phyloP scores from a whole-genome alignment of 1,140 invertebrate species.

The Drosophila repleta region DNA sequence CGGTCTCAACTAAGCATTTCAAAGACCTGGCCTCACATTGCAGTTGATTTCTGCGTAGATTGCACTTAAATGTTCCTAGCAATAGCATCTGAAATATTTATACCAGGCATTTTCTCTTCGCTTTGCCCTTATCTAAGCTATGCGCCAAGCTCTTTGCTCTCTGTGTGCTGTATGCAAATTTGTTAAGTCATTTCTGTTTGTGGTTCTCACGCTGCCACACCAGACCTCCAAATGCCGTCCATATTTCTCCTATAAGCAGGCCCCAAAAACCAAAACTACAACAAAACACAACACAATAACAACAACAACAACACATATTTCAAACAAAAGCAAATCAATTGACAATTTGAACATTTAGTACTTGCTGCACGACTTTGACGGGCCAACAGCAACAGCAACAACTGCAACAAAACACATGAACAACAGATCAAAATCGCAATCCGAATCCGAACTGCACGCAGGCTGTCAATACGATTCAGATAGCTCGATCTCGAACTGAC shows the following conservation, averaged over 20 bases:
- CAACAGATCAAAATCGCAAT: slow-evolving; percentile 42
- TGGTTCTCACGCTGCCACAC: slow-evolving; percentile 76
- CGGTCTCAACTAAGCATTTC: slow-evolving; percentile 20
- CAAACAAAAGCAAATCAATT: slow-evolving; percentile 65
- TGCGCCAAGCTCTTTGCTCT: slow-evolving; percentile 43
- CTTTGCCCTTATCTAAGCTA: slow-evolving; percentile 76
- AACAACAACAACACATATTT: slow-evolving; percentile 14
- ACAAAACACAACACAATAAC: slow-evolving; percentile 1
- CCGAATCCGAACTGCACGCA: slow-evolving; percentile 34
- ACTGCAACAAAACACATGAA: slow-evolving; percentile 33
- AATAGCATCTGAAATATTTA: slow-evolving; percentile 75
- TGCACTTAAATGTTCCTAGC: slow-evolving; percentile 73
- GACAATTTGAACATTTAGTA: slow-evolving; percentile 74
- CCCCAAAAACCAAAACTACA: slow-evolving; percentile 6
- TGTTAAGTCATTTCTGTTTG: slow-evolving; percentile 81
- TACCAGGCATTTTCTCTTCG: slow-evolving; percentile 65
- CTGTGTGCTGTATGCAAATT: slow-evolving; percentile 65
- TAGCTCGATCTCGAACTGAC: slow-evolving; percentile 22
- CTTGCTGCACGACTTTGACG: slow-evolving; percentile 62
- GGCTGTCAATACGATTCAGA: slow-evolving; percentile 41
- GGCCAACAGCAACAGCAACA: slow-evolving; percentile 29
- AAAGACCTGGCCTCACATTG: slow-evolving; percentile 47
- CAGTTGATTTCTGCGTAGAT: slow-evolving; percentile 70
- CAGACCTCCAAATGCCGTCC: slow-evolving; percentile 37
- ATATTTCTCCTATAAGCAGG: slow-evolving; percentile 41